These are phyloP conservation scores for Cichladusa arquata DNA, from an alignment of 2,113 vertebrate genomes.

Conservation along the genomic window DNA sequence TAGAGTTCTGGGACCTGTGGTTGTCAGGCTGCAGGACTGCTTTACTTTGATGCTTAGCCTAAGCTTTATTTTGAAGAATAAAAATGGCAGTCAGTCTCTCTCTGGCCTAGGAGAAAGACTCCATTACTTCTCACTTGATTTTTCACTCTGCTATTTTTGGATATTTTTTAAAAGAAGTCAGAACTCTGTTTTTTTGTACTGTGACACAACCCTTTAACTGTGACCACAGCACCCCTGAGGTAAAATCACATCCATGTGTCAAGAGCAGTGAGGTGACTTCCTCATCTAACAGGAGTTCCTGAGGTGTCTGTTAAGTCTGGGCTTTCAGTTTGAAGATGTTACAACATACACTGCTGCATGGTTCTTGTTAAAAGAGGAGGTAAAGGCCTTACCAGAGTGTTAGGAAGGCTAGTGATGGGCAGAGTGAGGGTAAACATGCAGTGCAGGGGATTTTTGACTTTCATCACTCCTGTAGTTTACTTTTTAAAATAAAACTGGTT, in stretches of 20 bases:
- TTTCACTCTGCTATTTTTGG: not conserved
- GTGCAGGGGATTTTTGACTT: not conserved
- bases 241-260: not conserved
- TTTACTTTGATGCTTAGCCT: conserved; percentile 46
- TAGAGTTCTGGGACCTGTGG: not conserved
- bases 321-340: not conserved
- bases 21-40: not conserved
- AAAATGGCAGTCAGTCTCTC: not conserved
- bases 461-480: not conserved
- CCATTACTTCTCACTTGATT: not conserved
- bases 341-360: not conserved
- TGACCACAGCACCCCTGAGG: conserved; percentile 6
- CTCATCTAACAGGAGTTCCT: not conserved
- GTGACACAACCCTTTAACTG: not conserved
- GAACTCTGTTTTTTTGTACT: not conserved
- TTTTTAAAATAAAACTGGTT: not conserved
- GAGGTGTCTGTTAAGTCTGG: not conserved
- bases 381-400: not conserved
- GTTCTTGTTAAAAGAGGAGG: not conserved
- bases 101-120: not conserved
- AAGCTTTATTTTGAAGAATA: conserved; percentile 29
- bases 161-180: not conserved
- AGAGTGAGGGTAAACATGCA: not conserved
- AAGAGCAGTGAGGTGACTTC: not conserved
- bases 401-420: not conserved